Evolutionary conservation across 2,113 vertebrate genomes (phyloP).

Genomic region (Cyanoderma ruficeps): DNA sequence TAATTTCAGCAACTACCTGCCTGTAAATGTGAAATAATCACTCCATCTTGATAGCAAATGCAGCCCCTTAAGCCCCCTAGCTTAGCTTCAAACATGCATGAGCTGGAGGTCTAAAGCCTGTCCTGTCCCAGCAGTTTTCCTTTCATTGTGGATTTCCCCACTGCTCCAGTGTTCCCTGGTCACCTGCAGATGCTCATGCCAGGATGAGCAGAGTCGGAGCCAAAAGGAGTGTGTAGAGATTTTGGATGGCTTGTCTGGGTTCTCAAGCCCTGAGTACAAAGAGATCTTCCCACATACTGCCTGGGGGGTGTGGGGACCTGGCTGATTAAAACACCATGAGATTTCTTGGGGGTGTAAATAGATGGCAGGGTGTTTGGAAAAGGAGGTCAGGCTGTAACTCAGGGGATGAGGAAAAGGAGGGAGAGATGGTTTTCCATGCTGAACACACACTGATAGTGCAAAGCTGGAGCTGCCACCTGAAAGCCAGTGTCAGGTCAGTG

Average conservation of each 20-base stretch:
- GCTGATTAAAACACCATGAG: rapidly evolving
- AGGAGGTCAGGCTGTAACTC: background rate
- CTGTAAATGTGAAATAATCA: background rate
- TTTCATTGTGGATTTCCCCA: background rate
- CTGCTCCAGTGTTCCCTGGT: background rate
- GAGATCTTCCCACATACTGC: background rate
- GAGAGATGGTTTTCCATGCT: background rate
- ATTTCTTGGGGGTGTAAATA: background rate
- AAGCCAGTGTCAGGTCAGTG: background rate
- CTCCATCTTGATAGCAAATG: background rate
- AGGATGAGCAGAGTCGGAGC: background rate
- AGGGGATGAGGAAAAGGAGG: background rate
- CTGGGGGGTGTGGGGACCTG: rapidly evolving
- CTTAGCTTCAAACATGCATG: rapidly evolving
- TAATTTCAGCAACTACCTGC: background rate
- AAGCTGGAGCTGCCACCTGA: background rate
- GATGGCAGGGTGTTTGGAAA: background rate
- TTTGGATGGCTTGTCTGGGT: background rate
- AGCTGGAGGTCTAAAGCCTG: background rate
- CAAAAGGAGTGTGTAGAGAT: rapidly evolving
- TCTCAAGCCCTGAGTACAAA: background rate
- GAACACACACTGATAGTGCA: background rate
- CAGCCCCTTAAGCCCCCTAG: background rate
- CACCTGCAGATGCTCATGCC: background rate
- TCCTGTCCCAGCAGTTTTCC: background rate